Percentiles rank a stretch among this genome's conserved stretches.
Evolutionary conservation across 2,113 vertebrate species (phyloP).

Genomic region (Caretta caretta): DNA sequence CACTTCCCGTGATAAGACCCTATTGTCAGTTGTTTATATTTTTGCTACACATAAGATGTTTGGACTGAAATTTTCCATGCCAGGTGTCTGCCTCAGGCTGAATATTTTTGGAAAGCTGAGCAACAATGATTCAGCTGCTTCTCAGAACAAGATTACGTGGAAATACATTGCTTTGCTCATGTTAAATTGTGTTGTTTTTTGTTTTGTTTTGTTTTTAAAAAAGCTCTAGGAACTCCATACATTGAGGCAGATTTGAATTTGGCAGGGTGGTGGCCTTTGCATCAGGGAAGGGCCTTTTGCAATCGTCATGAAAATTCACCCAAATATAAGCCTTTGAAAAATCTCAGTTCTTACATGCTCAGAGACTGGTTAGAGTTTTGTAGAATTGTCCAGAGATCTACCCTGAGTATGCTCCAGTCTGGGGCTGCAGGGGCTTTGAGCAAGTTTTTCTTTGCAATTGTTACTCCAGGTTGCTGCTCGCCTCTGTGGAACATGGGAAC

Average conservation of each 20-base stretch:
- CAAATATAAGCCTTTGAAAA: neutral
- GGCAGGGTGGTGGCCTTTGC: neutral
- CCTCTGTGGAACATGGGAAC: neutral
- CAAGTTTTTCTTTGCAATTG: neutral
- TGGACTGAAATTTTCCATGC: neutral
- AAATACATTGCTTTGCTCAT: neutral
- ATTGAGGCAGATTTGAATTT: neutral
- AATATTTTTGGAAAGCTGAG: neutral
- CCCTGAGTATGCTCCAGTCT: neutral
- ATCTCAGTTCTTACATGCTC: neutral
- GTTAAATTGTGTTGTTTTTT: neutral
- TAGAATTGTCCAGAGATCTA: neutral
- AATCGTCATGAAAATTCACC: neutral
- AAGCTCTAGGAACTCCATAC: neutral
- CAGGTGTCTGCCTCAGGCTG: neutral
- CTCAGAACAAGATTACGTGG: neutral
- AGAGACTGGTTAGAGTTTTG: neutral
- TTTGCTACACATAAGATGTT: slow-evolving; percentile 9
- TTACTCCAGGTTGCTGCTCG: rapidly evolving
- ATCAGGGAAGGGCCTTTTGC: neutral
- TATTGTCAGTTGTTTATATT: neutral
- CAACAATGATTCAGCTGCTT: neutral
- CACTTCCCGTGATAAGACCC: neutral
- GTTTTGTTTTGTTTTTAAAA: neutral
- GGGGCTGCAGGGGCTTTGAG: neutral